Evolutionary conservation across 2,113 vertebrate species (phyloP).

Genomic region (Cercocebus atys): DNA sequence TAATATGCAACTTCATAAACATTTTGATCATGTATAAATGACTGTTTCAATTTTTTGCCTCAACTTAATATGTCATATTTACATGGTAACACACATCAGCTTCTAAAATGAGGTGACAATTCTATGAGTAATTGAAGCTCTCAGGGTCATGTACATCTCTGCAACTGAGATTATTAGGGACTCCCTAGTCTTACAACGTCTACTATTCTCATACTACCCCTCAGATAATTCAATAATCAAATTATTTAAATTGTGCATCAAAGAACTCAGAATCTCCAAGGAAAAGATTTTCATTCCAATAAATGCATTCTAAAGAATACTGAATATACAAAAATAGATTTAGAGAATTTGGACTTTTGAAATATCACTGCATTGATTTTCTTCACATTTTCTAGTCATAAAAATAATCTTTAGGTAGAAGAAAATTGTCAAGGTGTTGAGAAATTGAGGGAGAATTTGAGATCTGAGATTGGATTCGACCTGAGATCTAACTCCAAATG

Average conservation of each 20-base stretch:
- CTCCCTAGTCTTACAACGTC: not conserved
- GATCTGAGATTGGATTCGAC: slow-evolving; percentile 5
- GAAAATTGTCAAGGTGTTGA: slow-evolving; percentile 17
- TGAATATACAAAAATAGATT: slow-evolving; percentile 52
- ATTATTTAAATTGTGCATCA: slow-evolving; percentile 2
- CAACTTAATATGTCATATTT: not conserved
- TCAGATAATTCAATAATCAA: slow-evolving; percentile 60
- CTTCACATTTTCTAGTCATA: slow-evolving; percentile 52
- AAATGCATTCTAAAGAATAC: slow-evolving; percentile 53
- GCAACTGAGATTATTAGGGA: slow-evolving; percentile 28
- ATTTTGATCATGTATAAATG: not conserved
- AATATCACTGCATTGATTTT: slow-evolving; percentile 52
- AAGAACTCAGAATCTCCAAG: slow-evolving; percentile 32
- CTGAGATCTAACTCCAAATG: not conserved
- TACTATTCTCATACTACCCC: slow-evolving; percentile 6
- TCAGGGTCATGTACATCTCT: slow-evolving; percentile 27
- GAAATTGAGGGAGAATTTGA: not conserved
- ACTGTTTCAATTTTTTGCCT: not conserved
- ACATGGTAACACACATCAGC: not conserved
- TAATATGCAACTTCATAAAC: not conserved
- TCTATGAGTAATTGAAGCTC: not conserved
- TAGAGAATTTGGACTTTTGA: slow-evolving; percentile 31
- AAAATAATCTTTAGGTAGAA: slow-evolving; percentile 49
- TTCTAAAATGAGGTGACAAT: slow-evolving; percentile 38
- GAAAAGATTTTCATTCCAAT: slow-evolving; percentile 43